Evolutionary conservation across 2,888 invertebrate species (phyloP).

Genomic region (Hermaeophaga mercurialis): DNA sequence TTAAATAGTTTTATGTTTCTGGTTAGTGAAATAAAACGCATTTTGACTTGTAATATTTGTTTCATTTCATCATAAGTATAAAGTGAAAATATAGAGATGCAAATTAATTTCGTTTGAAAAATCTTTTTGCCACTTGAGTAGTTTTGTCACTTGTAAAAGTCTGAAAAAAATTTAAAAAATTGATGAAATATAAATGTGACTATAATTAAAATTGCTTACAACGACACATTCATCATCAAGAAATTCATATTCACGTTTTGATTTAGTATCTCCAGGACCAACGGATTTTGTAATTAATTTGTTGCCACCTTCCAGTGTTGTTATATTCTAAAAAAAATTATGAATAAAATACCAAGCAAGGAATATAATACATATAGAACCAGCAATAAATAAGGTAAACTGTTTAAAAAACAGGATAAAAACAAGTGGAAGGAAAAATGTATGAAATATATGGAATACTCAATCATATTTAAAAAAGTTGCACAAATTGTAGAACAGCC

Average conservation of each 20-base stretch:
- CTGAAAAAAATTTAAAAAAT: constrained; percentile 55
- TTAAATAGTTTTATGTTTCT: constrained; percentile 1
- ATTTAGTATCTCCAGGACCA: constrained; percentile 53
- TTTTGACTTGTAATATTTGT: neutral
- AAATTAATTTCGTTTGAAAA: constrained; percentile 58
- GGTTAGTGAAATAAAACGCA: constrained; percentile 1
- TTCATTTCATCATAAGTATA: neutral
- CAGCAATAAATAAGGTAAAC: too few species aligned
- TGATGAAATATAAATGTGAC: neutral
- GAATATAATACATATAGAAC: too few species aligned
- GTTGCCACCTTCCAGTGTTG: constrained; percentile 62
- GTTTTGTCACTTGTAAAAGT: constrained; percentile 63
- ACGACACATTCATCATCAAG: constrained; percentile 48
- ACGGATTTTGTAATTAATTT: constrained; percentile 57
- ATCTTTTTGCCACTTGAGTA: constrained; percentile 62
- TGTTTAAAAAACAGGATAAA: too few species aligned
- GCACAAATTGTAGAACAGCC: too few species aligned
- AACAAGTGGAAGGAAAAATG: too few species aligned
- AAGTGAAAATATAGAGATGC: neutral
- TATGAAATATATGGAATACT: too few species aligned
- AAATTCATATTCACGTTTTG: constrained; percentile 57
- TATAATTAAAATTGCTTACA: constrained; percentile 41
- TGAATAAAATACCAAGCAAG: too few species aligned
- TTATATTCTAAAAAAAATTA: constrained; percentile 64
- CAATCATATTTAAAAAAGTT: too few species aligned